These are phyloP conservation scores for Drosophila ananassae DNA, from an alignment of 1,140 invertebrate species.

Conservation along the genomic window DNA sequence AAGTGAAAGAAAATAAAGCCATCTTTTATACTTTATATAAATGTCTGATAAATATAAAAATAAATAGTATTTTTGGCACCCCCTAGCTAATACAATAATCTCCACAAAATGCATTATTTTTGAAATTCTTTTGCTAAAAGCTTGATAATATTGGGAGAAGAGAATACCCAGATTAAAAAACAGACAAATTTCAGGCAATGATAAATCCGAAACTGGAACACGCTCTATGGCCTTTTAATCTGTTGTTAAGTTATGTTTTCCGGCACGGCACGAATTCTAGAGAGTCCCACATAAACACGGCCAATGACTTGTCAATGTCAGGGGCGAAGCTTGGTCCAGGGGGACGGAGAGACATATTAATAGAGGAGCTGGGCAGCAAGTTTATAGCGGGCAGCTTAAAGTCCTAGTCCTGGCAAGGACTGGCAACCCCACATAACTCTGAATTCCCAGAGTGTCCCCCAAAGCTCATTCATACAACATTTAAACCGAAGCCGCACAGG, in stretches of 20 bases:
- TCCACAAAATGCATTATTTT: too few relatives aligned
- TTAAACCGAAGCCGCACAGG: slow-evolving; percentile 48
- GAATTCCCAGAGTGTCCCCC: slow-evolving; percentile 49
- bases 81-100: too few relatives aligned
- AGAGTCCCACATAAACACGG: slow-evolving; percentile 10
- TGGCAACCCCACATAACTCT: slow-evolving; percentile 57
- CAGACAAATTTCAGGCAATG: too few relatives aligned
- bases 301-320: slow-evolving; percentile 48
- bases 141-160: neutral
- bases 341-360: slow-evolving; percentile 38
- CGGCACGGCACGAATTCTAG: slow-evolving; percentile 20
- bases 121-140: neutral
- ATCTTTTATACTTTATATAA: too few relatives aligned
- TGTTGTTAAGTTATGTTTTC: slow-evolving; percentile 40
- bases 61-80: too few relatives aligned
- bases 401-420: slow-evolving; percentile 20
- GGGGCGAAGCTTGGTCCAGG: neutral
- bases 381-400: slow-evolving; percentile 66
- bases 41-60: too few relatives aligned
- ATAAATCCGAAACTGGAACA: slow-evolving; percentile 14
- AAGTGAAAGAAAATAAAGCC: too few relatives aligned
- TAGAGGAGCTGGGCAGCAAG: slow-evolving; percentile 66
- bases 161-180: neutral
- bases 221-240: slow-evolving; percentile 48
- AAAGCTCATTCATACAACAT: slow-evolving; percentile 78